These are phyloP conservation scores for Periophthalmus modestus DNA, from an alignment of 2,113 vertebrate species.

Conservation along the genomic window DNA sequence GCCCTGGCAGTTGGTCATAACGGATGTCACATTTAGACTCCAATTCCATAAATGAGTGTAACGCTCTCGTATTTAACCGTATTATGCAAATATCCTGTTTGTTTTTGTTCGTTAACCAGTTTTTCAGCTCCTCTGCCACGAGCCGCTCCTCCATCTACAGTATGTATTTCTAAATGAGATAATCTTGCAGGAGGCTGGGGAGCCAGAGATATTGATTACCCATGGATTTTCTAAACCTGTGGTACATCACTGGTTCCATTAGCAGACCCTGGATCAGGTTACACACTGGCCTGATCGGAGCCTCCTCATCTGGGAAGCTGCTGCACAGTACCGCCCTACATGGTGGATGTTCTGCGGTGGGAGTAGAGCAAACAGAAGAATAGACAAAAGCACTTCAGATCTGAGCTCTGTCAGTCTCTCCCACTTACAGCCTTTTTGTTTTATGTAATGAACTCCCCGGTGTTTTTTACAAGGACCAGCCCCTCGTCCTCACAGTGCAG, in stretches of 20 bases:
- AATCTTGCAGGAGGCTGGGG: conserved; percentile 59
- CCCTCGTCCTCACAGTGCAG: conserved; percentile 48
- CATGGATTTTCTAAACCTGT: conserved; percentile 79
- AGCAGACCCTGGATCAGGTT: conserved; percentile 74
- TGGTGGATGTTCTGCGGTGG: conserved; percentile 65
- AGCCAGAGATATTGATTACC: conserved; percentile 79
- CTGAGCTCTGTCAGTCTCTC: conserved; percentile 53
- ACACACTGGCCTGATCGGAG: conserved; percentile 78
- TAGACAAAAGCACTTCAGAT: conserved; percentile 41
- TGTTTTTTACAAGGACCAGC: conserved; percentile 70
- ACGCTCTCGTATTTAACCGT: neutral
- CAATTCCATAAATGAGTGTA: neutral
- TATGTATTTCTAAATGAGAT: conserved; percentile 63
- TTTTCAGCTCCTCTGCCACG: neutral
- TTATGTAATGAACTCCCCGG: conserved; percentile 80
- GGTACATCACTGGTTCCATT: conserved; percentile 77
- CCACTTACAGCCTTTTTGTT: conserved; percentile 75
- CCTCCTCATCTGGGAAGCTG: conserved; percentile 66
- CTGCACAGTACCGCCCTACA: conserved; percentile 53
- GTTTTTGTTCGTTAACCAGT: neutral
- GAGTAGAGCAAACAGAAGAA: conserved; percentile 41
- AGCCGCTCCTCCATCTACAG: conserved; percentile 8
- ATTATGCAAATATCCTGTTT: neutral
- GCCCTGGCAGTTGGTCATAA: no score
- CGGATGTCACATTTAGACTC: neutral